phyloP scores from a whole-genome alignment of 2,888 invertebrate genomes.

The Chirona hameri region DNA sequence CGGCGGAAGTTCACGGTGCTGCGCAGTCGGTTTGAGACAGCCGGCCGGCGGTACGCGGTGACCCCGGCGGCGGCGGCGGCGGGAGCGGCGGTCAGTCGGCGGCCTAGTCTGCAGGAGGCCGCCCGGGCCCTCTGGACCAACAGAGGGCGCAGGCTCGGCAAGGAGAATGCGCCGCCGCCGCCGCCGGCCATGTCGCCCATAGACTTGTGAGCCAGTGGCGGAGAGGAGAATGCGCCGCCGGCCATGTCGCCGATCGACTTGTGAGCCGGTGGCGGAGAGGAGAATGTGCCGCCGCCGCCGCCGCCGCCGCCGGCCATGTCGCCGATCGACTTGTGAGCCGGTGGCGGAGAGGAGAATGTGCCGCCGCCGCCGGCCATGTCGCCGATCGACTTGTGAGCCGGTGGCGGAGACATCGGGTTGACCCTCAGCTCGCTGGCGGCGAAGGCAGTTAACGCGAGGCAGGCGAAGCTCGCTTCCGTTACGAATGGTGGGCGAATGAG shows the following conservation, averaged over 20 bases:
- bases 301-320: too few species aligned
- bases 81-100: not conserved
- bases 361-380: too few species aligned
- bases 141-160: not conserved
- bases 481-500: too few species aligned
- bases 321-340: too few species aligned
- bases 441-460: too few species aligned
- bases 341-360: too few species aligned
- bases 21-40: constrained; percentile 29
- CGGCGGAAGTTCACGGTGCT: constrained; percentile 32
- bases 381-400: not conserved
- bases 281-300: too few species aligned
- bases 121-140: not conserved
- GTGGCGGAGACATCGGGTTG: not conserved
- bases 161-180: constrained; percentile 5
- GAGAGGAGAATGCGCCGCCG: too few species aligned
- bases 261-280: not conserved
- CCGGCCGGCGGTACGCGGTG: not conserved
- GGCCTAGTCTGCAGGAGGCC: constrained; percentile 3
- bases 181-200: not conserved
- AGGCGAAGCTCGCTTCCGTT: too few species aligned
- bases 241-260: too few species aligned
- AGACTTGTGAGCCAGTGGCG: too few species aligned
- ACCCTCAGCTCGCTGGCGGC: too few species aligned
- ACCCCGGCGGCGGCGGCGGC: not conserved